phyloP scores from a whole-genome alignment of 2,888 invertebrate genomes.

The Drosophila meridiana region DNA sequence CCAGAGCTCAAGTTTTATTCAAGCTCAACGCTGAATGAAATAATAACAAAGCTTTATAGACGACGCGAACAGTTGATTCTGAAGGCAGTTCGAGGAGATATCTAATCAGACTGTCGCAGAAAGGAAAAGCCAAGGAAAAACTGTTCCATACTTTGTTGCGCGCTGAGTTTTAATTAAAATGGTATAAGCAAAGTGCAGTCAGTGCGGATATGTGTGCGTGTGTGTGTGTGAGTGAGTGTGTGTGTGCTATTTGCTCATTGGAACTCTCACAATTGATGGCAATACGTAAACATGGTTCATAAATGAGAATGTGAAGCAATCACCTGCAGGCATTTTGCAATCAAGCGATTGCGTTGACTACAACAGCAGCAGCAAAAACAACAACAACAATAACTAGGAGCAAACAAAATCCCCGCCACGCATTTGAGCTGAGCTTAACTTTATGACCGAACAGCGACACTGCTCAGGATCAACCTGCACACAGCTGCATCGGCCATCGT shows the following conservation, averaged over 20 bases:
- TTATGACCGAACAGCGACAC: conserved; percentile 57
- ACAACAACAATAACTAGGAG: not conserved
- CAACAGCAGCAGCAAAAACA: not conserved
- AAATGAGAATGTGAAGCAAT: conserved; percentile 72
- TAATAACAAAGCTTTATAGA: conserved; percentile 47
- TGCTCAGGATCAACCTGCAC: conserved; percentile 22
- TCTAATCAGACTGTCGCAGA: conserved; percentile 58
- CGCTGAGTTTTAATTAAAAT: conserved; percentile 38
- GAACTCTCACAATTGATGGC: conserved; percentile 33
- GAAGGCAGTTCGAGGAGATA: conserved; percentile 29
- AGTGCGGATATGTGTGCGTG: not conserved
- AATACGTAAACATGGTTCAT: conserved; percentile 47
- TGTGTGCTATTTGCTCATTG: conserved; percentile 45
- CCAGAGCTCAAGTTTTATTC: conserved; percentile 50
- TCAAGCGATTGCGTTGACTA: conserved; percentile 60
- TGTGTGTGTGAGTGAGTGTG: conserved; percentile 5
- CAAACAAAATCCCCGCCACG: conserved; percentile 48
- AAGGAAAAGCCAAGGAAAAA: conserved; percentile 1
- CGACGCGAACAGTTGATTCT: conserved; percentile 18
- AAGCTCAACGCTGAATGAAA: conserved; percentile 37
- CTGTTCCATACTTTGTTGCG: conserved; percentile 13
- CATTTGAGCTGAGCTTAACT: conserved; percentile 61
- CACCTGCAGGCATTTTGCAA: conserved; percentile 77
- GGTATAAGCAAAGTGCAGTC: conserved; percentile 13
- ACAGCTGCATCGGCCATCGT: conserved; percentile 31